These are phyloP conservation scores for Antrozous pallidus DNA, from an alignment of 2,797 vertebrate genomes.

Conservation along the genomic window DNA sequence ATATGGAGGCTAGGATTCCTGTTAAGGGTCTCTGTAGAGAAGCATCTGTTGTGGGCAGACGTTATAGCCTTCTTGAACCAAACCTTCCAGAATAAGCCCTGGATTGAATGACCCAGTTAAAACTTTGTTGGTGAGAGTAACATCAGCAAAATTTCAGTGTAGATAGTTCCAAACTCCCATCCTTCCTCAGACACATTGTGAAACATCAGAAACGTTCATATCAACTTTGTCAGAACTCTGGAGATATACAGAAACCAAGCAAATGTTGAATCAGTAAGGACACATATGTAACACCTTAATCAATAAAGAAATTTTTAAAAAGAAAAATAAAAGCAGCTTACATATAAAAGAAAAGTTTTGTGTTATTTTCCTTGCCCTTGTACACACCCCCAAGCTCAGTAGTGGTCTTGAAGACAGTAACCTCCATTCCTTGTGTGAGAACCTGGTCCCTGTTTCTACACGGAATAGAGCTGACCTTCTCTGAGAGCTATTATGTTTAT, in stretches of 20 bases:
- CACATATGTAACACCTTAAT: too few relatives aligned
- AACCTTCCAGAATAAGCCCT: not conserved
- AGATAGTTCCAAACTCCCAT: not conserved
- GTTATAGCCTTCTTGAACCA: not conserved
- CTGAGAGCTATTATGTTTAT: not conserved
- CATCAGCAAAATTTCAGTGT: not conserved
- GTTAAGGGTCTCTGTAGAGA: not conserved
- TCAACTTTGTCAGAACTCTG: not conserved
- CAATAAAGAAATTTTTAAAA: too few relatives aligned
- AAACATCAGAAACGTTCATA: not conserved
- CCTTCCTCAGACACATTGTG: not conserved
- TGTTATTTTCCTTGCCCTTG: not conserved
- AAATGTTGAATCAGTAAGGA: not conserved
- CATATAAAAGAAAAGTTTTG: not conserved
- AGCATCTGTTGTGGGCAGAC: not conserved
- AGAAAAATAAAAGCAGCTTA: constrained; percentile 5
- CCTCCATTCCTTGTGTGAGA: not conserved
- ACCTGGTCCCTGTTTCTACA: not conserved
- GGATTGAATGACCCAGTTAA: not conserved
- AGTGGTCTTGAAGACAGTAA: not conserved
- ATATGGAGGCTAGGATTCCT: not conserved
- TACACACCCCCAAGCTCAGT: not conserved
- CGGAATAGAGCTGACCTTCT: not conserved
- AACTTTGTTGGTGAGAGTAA: constrained; percentile 20
- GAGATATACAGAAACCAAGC: not conserved